These are phyloP conservation scores for Drosophila novamexicana DNA, from an alignment of 1,140 invertebrate species.

Conservation along the genomic window DNA sequence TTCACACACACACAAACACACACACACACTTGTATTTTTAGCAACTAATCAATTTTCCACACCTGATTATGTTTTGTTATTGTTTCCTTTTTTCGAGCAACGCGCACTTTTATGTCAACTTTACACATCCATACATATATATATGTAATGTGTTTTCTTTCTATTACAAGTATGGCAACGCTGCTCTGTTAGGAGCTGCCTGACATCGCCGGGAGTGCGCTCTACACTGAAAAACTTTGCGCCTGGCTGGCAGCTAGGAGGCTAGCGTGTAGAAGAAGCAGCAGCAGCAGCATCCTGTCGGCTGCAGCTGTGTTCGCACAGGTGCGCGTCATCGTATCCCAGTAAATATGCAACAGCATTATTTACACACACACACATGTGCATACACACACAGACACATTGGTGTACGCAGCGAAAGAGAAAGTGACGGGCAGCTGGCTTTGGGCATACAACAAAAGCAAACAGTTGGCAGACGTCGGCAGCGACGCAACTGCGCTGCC, in stretches of 20 bases:
- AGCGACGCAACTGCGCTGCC: constrained; percentile 45
- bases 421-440: constrained; percentile 54
- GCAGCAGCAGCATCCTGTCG: constrained; percentile 54
- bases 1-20: background rate
- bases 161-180: background rate
- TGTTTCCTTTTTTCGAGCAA: constrained; percentile 4
- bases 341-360: constrained; percentile 75
- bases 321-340: constrained; percentile 59
- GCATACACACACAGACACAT: constrained; percentile 1
- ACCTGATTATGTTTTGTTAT: constrained; percentile 44
- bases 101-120: constrained; percentile 27
- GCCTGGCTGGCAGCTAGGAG: constrained; percentile 42
- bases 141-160: constrained; percentile 1
- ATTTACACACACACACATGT: constrained; percentile 22
- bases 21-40: constrained; percentile 19
- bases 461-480: constrained; percentile 69
- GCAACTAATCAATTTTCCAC: constrained; percentile 60
- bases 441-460: constrained; percentile 68
- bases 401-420: constrained; percentile 34
- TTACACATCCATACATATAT: constrained; percentile 16
- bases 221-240: constrained; percentile 59
- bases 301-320: constrained; percentile 47
- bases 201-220: constrained; percentile 65
- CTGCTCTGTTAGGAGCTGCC: constrained; percentile 22
- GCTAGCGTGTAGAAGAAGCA: constrained; percentile 10